Evolutionary conservation across 2,888 invertebrate species (phyloP).

Genomic region (Idaea aversata): DNA sequence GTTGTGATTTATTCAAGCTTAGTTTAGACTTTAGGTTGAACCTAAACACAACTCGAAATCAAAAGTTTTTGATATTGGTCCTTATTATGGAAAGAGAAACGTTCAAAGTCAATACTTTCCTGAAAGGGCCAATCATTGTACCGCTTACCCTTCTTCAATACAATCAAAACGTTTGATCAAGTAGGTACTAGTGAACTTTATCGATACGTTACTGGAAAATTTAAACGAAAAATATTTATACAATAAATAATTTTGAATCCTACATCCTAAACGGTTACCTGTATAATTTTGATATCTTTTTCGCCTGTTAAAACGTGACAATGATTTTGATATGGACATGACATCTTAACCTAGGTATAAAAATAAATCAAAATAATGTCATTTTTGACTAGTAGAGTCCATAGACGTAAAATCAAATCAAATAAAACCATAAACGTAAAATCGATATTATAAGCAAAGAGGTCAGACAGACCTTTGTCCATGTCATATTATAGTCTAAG

Average conservation of each 20-base stretch:
- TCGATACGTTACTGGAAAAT: not conserved
- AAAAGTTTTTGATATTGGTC: too few species aligned
- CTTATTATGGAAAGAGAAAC: too few species aligned
- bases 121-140: too few species aligned
- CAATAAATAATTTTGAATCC: constrained; percentile 9
- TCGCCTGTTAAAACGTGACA: constrained; percentile 47
- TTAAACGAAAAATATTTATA: not conserved
- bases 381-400: not conserved
- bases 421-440: too few species aligned
- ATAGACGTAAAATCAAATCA: not conserved
- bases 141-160: too few species aligned
- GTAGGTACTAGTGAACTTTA: not conserved
- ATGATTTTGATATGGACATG: constrained; percentile 77
- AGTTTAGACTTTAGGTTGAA: too few species aligned
- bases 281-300: constrained; percentile 45
- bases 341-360: constrained; percentile 62
- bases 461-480: too few species aligned
- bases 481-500: too few species aligned
- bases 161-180: not conserved
- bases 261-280: constrained; percentile 41
- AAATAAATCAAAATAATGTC: constrained; percentile 12
- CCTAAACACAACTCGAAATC: too few species aligned
- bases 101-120: too few species aligned
- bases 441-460: too few species aligned
- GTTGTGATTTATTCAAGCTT: too few species aligned